These are phyloP conservation scores for Drosophila subsilvestris DNA, from an alignment of 2,888 invertebrate genomes.

Conservation along the genomic window DNA sequence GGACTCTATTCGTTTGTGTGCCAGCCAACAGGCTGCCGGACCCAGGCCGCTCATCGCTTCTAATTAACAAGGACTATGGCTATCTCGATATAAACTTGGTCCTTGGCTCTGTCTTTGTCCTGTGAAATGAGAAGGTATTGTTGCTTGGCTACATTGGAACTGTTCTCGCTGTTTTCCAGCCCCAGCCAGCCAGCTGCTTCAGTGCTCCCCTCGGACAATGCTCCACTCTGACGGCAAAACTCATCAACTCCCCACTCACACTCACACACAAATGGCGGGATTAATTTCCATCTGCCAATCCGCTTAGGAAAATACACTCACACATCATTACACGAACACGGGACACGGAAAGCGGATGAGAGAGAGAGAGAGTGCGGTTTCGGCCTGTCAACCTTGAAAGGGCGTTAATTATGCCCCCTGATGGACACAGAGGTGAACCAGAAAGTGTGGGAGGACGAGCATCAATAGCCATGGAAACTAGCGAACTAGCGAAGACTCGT, in stretches of 20 bases:
- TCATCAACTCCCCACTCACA: background rate
- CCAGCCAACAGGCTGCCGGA: conserved; percentile 90
- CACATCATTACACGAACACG: conserved; percentile 22
- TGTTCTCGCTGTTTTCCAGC: background rate
- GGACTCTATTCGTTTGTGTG: conserved; percentile 90
- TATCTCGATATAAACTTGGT: background rate
- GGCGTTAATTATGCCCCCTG: too few species aligned
- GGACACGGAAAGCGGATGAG: conserved; percentile 26
- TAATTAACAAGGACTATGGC: conserved; percentile 8
- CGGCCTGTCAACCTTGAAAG: conserved; percentile 39
- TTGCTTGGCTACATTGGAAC: conserved; percentile 18
- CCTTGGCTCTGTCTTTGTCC: conserved; percentile 1
- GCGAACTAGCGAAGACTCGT: background rate
- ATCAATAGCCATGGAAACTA: conserved; percentile 24
- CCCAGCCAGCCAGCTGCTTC: conserved; percentile 18
- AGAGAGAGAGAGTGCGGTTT: conserved; percentile 36
- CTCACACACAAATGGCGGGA: conserved; percentile 13
- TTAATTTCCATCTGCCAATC: conserved; percentile 44
- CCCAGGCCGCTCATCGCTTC: conserved; percentile 88
- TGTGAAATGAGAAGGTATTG: conserved; percentile 1
- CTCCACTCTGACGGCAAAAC: background rate
- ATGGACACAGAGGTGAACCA: conserved; percentile 15
- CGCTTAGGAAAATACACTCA: conserved; percentile 52
- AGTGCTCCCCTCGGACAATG: conserved; percentile 15
- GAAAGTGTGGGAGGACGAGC: background rate